Evolutionary conservation across 2,113 vertebrate species (phyloP), one percentile per base, ranked within the genome.

Genomic region (Harpagus bidentatus): DNA sequence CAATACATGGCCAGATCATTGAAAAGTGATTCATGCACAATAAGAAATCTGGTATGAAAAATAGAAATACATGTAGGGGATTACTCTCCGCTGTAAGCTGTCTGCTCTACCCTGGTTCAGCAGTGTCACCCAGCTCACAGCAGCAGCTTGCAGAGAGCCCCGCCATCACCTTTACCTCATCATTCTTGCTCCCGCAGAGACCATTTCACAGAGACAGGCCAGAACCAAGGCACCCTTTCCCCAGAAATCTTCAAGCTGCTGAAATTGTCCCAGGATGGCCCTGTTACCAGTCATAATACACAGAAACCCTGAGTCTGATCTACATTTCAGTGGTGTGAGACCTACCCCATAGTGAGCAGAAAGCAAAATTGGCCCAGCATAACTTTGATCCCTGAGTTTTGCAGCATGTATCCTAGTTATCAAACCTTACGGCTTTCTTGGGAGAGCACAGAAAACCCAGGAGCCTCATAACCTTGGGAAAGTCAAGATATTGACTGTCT

Each of bases 101-200:
- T 11, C 52, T 55, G 50, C n/a, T 74, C 40, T 19, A 32, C 10
- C 5, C 28, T 50, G 16, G 28, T 31, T 82, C 38, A 63, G 47
- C 59, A 26, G 13, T 9, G 48, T 77, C 32, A 50, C 8, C 38
- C 58, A 80, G 47, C 36, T 74, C 34, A 45, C 29, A 90, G 34
- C 42, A 85, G 55, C 36, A n/a, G 13, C 0, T 2, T 15, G 22
- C 18, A n/a, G 42, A 42, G 7, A 63, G 2, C 17, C 22, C 32
- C 1, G 0, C n/a, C 16, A 19, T n/a, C 6, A 0, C 47, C 34
- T 83, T 26, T 45, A 16, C 22, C 22, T 79, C 21, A 5, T 9
- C 7, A 0, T 38, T 63, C 50, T 62, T 76, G 15, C 31, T 82
- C 13, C 45, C 18, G 8, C 17, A 67, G 29, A 77, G 18, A 43